phyloP scores from a whole-genome alignment of 1,140 invertebrate genomes.

The Pantala flavescens region DNA sequence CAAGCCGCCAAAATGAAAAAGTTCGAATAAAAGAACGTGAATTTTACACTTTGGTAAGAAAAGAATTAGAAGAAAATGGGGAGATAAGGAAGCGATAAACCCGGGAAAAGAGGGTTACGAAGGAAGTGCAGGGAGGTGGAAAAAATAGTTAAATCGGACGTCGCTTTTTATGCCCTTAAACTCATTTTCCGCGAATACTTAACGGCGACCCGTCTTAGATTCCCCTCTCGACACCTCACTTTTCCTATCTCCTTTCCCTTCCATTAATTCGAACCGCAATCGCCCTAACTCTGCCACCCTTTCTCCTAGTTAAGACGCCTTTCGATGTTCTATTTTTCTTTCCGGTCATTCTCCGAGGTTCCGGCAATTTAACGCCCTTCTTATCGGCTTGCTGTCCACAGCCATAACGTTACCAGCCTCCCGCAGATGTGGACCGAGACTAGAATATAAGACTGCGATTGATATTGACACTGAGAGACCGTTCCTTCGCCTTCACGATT shows the following conservation, averaged over 20 bases:
- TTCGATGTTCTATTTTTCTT: background rate
- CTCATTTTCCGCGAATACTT: background rate
- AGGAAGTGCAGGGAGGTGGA: background rate
- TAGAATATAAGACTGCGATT: background rate
- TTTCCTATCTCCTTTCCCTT: background rate
- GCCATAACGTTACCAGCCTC: background rate
- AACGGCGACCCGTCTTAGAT: background rate
- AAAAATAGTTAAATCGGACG: background rate
- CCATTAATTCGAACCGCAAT: background rate
- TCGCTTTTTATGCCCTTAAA: background rate
- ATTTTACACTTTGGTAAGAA: too few relatives aligned
- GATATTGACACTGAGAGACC: background rate
- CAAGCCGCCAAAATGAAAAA: too few relatives aligned
- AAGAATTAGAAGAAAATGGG: too few relatives aligned
- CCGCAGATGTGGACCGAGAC: background rate
- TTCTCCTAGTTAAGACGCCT: background rate
- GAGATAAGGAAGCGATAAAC: too few relatives aligned
- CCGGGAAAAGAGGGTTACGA: background rate
- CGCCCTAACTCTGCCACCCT: background rate
- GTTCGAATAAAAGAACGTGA: too few relatives aligned
- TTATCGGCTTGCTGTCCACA: background rate
- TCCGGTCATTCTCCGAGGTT: background rate
- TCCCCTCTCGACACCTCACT: background rate
- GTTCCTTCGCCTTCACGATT: too few relatives aligned
- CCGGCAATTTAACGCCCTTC: background rate